These are phyloP conservation scores for Fragariocoptes setiger DNA, from an alignment of 1,140 invertebrate genomes.

Conservation along the genomic window DNA sequence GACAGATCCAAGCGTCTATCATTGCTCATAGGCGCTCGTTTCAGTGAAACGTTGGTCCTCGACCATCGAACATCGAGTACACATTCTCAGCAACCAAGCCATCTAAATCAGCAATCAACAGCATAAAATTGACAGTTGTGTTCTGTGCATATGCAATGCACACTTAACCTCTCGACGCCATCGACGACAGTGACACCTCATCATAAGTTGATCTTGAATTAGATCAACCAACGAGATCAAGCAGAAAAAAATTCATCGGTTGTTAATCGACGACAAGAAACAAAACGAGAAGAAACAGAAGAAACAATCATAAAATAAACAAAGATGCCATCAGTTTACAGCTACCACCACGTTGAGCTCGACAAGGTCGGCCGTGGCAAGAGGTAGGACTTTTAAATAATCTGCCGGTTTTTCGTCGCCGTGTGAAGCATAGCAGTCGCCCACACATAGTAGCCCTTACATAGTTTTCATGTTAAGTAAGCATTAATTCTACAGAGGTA, in stretches of 20 bases:
- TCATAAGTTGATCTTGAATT: not conserved
- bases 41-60: too few species aligned
- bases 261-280: not conserved
- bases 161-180: not conserved
- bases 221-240: not conserved
- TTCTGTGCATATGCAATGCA: not conserved
- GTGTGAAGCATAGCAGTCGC: too few species aligned
- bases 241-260: not conserved
- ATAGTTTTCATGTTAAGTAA: too few species aligned
- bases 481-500: too few species aligned
- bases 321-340: conserved; percentile 9
- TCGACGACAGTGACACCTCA: not conserved
- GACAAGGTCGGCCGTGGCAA: conserved; percentile 9
- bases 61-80: too few species aligned
- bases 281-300: not conserved
- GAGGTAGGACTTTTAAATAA: conserved; percentile 3
- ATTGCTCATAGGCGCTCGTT: too few species aligned
- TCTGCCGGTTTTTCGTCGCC: too few species aligned
- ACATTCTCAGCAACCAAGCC: too few species aligned
- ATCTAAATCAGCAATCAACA: too few species aligned
- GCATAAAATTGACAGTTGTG: too few species aligned
- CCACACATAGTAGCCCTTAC: too few species aligned
- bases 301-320: not conserved
- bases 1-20: too few species aligned
- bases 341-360: conserved; percentile 8